Evolutionary conservation across 2,888 invertebrate genomes (phyloP).

Genomic region (Stenotaenia linearis): DNA sequence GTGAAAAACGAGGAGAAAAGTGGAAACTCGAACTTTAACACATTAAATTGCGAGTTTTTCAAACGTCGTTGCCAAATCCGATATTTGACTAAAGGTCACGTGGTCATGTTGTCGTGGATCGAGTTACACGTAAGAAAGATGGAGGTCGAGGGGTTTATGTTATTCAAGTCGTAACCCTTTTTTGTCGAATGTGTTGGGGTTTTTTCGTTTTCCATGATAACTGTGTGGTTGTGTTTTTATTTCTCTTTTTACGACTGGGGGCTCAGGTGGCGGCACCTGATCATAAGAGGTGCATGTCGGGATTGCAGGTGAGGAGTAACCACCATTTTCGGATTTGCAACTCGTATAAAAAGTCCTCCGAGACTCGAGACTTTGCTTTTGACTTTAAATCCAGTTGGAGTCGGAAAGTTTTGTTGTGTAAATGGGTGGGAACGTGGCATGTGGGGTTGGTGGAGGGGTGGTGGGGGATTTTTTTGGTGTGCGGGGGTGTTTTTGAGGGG

Average conservation of each 20-base stretch:
- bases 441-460: too few relatives aligned
- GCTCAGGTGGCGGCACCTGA: conserved; percentile 12
- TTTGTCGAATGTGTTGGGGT: background rate
- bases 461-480: too few relatives aligned
- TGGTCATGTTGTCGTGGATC: background rate
- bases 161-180: background rate
- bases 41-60: background rate
- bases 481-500: too few relatives aligned
- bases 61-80: background rate
- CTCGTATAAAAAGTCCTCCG: background rate
- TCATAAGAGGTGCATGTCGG: background rate
- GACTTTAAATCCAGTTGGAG: background rate
- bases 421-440: too few relatives aligned
- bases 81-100: background rate
- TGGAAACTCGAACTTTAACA: background rate
- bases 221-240: conserved; percentile 22
- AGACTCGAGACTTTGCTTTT: background rate
- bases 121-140: background rate
- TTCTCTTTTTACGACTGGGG: conserved; percentile 19
- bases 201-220: background rate
- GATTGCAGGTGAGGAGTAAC: background rate
- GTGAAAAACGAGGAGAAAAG: too few relatives aligned
- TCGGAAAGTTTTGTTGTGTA: background rate
- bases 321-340: background rate
- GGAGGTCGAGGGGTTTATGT: background rate